phyloP scores from a whole-genome alignment of 2,113 vertebrate genomes.

The Climacteris rufus region DNA sequence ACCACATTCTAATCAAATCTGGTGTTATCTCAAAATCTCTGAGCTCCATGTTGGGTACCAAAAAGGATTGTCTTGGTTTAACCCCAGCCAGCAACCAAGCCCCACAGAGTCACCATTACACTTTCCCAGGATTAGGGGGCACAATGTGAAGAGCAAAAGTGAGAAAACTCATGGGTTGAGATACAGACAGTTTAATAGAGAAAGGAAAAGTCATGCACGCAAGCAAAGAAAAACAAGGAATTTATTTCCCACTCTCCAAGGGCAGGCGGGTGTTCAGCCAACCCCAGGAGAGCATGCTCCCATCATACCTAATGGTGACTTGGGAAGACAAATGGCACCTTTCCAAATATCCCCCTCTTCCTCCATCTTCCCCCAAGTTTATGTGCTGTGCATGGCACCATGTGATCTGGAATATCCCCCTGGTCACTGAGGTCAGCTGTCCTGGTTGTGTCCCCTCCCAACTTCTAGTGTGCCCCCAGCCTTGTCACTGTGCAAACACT shows the following conservation, averaged over 20 bases:
- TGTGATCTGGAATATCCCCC: neutral
- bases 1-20: neutral
- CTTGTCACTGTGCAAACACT: neutral
- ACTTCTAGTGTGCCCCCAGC: neutral
- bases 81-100: neutral
- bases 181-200: neutral
- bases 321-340: neutral
- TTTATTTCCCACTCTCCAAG: neutral
- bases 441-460: neutral
- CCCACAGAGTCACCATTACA: neutral
- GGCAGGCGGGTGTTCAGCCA: neutral
- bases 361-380: neutral
- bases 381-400: neutral
- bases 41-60: rapidly evolving
- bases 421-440: neutral
- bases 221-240: neutral
- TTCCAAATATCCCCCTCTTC: neutral
- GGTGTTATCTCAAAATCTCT: neutral
- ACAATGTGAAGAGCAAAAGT: neutral
- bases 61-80: neutral
- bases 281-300: neutral
- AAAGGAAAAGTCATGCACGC: neutral
- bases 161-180: neutral
- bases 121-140: neutral
- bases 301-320: neutral